Evolutionary conservation across 2,888 invertebrate genomes (phyloP), one percentile per base, ranked within the genome.

Genomic region (Cantharis nigra): DNA sequence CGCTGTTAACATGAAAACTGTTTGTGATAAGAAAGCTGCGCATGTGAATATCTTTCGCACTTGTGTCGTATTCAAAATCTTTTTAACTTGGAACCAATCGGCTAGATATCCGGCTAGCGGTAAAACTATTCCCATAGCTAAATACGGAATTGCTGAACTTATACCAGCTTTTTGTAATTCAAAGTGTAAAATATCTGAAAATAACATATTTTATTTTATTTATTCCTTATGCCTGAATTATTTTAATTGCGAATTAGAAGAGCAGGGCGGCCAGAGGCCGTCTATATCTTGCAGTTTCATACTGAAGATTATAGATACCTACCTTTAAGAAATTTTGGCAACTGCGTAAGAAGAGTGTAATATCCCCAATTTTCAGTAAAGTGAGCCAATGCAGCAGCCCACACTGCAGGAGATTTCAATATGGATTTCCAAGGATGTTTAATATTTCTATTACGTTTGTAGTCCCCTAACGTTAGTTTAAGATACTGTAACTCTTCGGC

Each of bases 321-420:
- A 95, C 96, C 95, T 89, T 92, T 94, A 91, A 96, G 92, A 85
- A 95, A 96, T 14, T 94, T 95, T 2, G 96, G 96, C 65, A 96
- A 88, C 85, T 95, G 95, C 0, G 96, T 96, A 2, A 96, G 90
- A 81, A 96, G 67, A 0, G 96, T 96, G 84, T 96, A 96, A 88
- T 96, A 96, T 5, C 96, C 96, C 96, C 96, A 96, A 88, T 96
- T 96, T 26, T 26, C 96, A 30, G 95, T 94, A 88, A 96, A 96
- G 96, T 26, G 26, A 1, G 96, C 95, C 71, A 93, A 91, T 0
- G 95, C 92, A 62, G 96, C 95, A 0, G 96, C 95, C 94, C 95
- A 96, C 11, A 96, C 95, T 0, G 96, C 93, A 72, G 91, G 90
- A 0, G 96, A 96, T 0, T 91, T 92, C 70, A 96, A 88, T 85